Evolutionary conservation across 2,888 invertebrate species (phyloP).

Genomic region (Erebia aethiops): DNA sequence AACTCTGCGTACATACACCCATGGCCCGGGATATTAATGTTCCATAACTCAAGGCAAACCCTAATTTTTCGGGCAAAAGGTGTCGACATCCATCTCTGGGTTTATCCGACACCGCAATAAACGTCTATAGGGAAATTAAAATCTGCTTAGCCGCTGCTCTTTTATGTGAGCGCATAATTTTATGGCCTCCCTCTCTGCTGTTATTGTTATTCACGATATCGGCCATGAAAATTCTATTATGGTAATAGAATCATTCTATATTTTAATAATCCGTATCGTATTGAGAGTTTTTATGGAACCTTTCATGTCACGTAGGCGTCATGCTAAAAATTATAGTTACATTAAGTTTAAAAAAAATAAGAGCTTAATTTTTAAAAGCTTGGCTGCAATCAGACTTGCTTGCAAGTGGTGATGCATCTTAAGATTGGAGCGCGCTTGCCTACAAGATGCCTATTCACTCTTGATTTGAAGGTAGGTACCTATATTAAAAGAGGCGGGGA

Average conservation of each 20-base stretch:
- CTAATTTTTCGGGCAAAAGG: conserved; percentile 49
- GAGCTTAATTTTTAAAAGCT: no score
- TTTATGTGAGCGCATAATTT: conserved; percentile 39
- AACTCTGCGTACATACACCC: conserved; percentile 37
- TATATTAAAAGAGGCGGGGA: no score
- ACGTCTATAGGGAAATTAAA: conserved; percentile 53
- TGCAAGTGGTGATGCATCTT: no score
- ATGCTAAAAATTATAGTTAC: no score
- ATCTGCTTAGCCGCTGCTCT: conserved; percentile 41
- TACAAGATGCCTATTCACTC: no score
- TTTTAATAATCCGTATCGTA: no score
- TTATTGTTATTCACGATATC: conserved; percentile 30
- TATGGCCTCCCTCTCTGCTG: conserved; percentile 24
- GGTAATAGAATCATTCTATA: conserved; percentile 3
- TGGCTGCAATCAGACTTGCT: no score
- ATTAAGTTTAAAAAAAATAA: no score
- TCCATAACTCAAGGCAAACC: conserved; percentile 49
- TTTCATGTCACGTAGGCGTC: no score
- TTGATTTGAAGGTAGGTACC: no score
- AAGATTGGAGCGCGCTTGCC: no score
- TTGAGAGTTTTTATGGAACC: no score
- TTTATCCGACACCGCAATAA: conserved; percentile 45
- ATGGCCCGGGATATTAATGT: conserved; percentile 45
- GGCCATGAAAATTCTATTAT: conserved; percentile 16
- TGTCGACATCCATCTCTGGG: conserved; percentile 51